Evolutionary conservation across 1,140 invertebrate genomes (phyloP), one percentile per base, ranked within the genome.

Genomic region (Metaphire vulgaris): DNA sequence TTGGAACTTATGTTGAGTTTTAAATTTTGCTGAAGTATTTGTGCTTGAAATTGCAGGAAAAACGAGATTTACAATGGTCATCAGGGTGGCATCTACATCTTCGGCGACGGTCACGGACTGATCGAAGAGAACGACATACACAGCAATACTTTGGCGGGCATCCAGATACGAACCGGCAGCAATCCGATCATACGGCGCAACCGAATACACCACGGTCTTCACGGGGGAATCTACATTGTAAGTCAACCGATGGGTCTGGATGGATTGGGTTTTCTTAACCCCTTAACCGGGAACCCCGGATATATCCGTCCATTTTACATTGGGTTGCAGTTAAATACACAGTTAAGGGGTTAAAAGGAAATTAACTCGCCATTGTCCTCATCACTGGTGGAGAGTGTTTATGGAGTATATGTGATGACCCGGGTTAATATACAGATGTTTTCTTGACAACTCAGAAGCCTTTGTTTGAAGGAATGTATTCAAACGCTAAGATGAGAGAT

Each of bases 81-180:
- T 86, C 92, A 93, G 87, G 97, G 96, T 73, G 97, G 97, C 33
- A 96, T 99, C 67, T 99, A 99, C 83, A 99, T 99, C 87, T 99
- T 99, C 88, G 96, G 96, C 6, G 96, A 98, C 85, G 97, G 97
- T 2, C 89, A 96, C 76, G 97, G 97, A 28, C 89, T 99, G 0
- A 98, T 99, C 80, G 97, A 99, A 88, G 95, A 98, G 86, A 99
- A 99, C 86, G 98, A 99, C 86, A 99, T 99, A 83, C 98, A 98
- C 88, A 96, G 94, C 1, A 99, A 99, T 87, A 96, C 96, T 1
- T 87, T 99, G 79, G 97, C 97, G 78, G 97, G 97, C 67, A 99
- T 99, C 82, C 93, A 99, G 88, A 99, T 99, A 79, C 90, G 97
- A 82, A 99, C 96, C 69, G 96, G 97, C 83, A 97, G 95, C 82